A percentile compares a stretch with the other conserved stretches of the same genome.
Conservation (phyloP, 2,113 vertebrate genomes). For the Ptyas mucosa region DNA sequence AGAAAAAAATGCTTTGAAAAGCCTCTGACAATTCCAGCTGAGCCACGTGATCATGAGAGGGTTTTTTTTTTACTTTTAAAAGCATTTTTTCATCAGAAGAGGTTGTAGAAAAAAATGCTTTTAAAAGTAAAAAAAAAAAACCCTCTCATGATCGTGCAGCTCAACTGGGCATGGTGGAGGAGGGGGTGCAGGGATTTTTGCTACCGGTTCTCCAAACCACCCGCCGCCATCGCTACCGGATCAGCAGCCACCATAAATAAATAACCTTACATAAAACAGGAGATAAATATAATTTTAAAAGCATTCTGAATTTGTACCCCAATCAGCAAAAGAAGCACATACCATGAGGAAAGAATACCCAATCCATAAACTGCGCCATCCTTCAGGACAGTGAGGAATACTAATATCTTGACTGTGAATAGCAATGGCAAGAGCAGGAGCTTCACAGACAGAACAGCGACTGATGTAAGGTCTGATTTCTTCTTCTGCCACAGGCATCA, state of each 20-base stretch:
- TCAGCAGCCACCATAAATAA: neutral
- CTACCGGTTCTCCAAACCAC: too few species aligned
- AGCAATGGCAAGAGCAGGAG: slow-evolving; percentile 91
- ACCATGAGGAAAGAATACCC: slow-evolving; percentile 99
- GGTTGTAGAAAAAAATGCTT: too few species aligned
- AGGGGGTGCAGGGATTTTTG: too few species aligned
- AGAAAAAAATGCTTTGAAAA: too few species aligned
- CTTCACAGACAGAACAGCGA: slow-evolving; percentile 94
- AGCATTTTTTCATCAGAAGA: too few species aligned
- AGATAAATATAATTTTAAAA: neutral
- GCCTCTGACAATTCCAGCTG: too few species aligned
- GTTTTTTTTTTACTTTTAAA: too few species aligned
- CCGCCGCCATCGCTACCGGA: too few species aligned
- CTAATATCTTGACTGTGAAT: slow-evolving; percentile 92
- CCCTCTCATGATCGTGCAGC: too few species aligned
- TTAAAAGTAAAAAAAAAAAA: too few species aligned
- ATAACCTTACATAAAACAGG: neutral
- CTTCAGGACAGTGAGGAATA: slow-evolving; percentile 89
- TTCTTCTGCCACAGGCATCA: slow-evolving; percentile 92
- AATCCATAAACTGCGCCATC: slow-evolving; percentile 97
- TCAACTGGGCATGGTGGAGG: too few species aligned
- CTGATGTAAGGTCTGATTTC: slow-evolving; percentile 94
- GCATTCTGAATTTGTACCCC: neutral
- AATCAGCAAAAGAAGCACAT: slow-evolving; percentile 31
- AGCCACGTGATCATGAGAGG: too few species aligned